These are phyloP conservation scores for Rutpela maculata DNA, from an alignment of 2,888 invertebrate species.

Conservation along the genomic window DNA sequence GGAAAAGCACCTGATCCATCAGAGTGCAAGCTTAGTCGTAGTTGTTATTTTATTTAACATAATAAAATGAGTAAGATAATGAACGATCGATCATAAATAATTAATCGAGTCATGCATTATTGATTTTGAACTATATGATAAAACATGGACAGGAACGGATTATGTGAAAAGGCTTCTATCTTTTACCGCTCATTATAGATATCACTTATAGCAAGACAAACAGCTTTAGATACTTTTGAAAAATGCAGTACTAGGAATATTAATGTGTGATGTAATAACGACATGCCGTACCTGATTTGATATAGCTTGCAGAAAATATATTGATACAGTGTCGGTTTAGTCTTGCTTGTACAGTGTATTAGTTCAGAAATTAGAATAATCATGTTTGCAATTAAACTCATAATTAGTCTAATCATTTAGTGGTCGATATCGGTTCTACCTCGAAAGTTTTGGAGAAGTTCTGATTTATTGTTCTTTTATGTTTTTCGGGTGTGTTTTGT, in stretches of 20 bases:
- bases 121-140: constrained; percentile 70
- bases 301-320: too few relatives aligned
- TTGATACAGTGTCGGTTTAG: too few relatives aligned
- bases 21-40: constrained; percentile 47
- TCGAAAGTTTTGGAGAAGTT: too few relatives aligned
- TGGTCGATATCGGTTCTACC: too few relatives aligned
- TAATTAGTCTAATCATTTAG: too few relatives aligned
- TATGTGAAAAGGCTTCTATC: neutral
- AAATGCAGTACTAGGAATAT: neutral
- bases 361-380: too few relatives aligned
- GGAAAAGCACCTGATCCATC: constrained; percentile 57
- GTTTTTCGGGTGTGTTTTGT: too few relatives aligned
- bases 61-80: constrained; percentile 66
- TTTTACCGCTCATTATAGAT: neutral
- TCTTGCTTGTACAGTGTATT: too few relatives aligned
- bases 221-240: neutral
- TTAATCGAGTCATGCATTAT: constrained; percentile 73
- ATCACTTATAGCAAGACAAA: neutral
- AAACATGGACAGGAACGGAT: constrained; percentile 58
- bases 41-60: constrained; percentile 61
- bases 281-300: too few relatives aligned
- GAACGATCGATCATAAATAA: constrained; percentile 73
- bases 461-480: too few relatives aligned
- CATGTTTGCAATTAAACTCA: too few relatives aligned
- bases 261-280: too few relatives aligned